These are phyloP conservation scores for Sipha maydis DNA, from an alignment of 2,888 invertebrate species.

Conservation along the genomic window DNA sequence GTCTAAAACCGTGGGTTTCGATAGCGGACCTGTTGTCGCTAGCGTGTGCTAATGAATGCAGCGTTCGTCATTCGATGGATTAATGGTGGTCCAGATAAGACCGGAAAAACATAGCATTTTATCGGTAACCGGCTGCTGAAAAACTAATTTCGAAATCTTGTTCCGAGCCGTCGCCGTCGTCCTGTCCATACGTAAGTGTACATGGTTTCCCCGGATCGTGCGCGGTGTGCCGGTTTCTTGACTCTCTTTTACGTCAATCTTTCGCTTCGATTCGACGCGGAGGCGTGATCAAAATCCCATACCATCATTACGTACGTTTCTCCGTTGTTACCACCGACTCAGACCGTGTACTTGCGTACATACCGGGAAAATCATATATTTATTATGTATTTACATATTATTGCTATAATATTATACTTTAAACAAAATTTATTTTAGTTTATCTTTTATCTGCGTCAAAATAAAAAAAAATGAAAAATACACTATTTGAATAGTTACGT, in stretches of 20 bases:
- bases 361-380: no score
- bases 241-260: conserved; percentile 31
- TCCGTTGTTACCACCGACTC: no score
- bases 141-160: background rate
- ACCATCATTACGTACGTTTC: background rate
- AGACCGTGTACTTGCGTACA: no score
- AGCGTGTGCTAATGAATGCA: no score
- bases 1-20: no score
- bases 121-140: background rate
- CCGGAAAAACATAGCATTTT: background rate
- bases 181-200: background rate
- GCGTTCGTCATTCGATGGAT: background rate
- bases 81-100: background rate
- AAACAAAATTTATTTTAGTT: no score
- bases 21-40: background rate
- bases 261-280: conserved; percentile 12
- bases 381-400: no score
- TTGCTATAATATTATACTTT: no score
- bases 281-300: conserved; percentile 39
- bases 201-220: no score
- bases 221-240: background rate
- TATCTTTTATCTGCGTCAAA: no score
- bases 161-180: background rate
- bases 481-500: no score
- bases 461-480: no score